Conservation (phyloP, 2,797 vertebrate genomes). For the Xyrichtys novacula region DNA sequence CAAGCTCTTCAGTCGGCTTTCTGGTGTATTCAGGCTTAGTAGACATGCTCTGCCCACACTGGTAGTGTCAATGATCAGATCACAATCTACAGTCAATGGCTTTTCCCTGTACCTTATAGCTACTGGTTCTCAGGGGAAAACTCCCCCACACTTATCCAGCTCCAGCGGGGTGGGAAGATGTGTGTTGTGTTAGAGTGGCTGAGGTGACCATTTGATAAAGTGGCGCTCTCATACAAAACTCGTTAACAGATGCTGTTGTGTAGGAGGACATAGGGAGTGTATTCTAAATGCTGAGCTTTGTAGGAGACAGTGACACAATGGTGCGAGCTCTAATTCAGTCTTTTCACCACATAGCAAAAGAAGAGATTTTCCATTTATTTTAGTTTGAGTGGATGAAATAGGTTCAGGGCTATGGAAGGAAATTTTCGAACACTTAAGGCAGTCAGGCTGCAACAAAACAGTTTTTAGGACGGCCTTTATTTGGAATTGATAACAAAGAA, state of each 20-base stretch:
- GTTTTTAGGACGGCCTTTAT: slow-evolving; percentile 33
- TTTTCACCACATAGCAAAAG: slow-evolving; percentile 1
- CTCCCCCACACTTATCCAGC: slow-evolving; percentile 62
- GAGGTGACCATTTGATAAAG: slow-evolving; percentile 67
- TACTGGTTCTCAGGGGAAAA: slow-evolving; percentile 45
- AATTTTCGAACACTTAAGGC: slow-evolving; percentile 19
- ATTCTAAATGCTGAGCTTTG: slow-evolving; percentile 42
- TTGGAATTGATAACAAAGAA: slow-evolving; percentile 33
- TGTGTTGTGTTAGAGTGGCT: slow-evolving; percentile 29
- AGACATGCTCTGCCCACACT: slow-evolving; percentile 69
- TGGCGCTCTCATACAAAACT: slow-evolving; percentile 47
- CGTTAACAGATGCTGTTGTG: slow-evolving; percentile 59
- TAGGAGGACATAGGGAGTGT: slow-evolving; percentile 57
- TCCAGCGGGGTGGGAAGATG: slow-evolving; percentile 32
- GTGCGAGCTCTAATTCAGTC: slow-evolving; percentile 10
- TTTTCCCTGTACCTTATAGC: slow-evolving; percentile 33
- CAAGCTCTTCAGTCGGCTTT: slow-evolving; percentile 46
- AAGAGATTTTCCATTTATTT: slow-evolving; percentile 34
- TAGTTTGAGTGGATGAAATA: slow-evolving; percentile 43
- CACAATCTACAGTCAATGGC: slow-evolving; percentile 60
- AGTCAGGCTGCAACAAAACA: not conserved
- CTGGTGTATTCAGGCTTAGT: slow-evolving; percentile 59
- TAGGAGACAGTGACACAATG: slow-evolving; percentile 19
- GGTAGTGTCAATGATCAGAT: slow-evolving; percentile 52
- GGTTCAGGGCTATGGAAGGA: slow-evolving; percentile 5